Evolutionary conservation across 2,113 vertebrate species (phyloP).

Genomic region (Mugil cephalus): DNA sequence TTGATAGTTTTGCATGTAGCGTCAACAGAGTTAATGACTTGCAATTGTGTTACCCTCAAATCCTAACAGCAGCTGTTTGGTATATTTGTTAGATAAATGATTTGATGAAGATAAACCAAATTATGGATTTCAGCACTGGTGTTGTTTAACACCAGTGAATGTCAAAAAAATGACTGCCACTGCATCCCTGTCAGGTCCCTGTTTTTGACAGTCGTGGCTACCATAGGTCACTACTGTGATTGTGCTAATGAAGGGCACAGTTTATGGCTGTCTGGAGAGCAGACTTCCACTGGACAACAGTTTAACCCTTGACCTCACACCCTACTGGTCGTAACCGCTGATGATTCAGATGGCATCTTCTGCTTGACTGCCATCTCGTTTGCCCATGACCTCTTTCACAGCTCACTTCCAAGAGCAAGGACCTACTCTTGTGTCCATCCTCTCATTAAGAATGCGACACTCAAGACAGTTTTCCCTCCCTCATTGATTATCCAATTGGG

Average conservation of each 20-base stretch:
- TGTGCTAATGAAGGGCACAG: conserved; percentile 36
- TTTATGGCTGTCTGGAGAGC: conserved; percentile 48
- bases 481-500: conserved; percentile 52
- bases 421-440: conserved; percentile 19
- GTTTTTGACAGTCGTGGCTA: conserved; percentile 19
- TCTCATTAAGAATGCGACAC: conserved; percentile 24
- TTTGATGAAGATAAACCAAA: background rate
- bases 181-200: background rate
- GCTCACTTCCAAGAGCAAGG: conserved; percentile 53
- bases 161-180: background rate
- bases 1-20: background rate
- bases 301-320: conserved; percentile 64
- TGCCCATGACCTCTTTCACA: conserved; percentile 64
- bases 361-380: conserved; percentile 27
- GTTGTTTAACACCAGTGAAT: conserved; percentile 1
- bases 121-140: too few relatives aligned
- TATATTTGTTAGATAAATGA: too few relatives aligned
- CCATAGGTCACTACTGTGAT: conserved; percentile 17
- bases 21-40: too few relatives aligned
- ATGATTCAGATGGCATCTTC: conserved; percentile 54
- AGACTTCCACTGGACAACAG: conserved; percentile 47
- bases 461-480: conserved; percentile 13
- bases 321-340: conserved; percentile 47
- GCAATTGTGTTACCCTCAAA: background rate
- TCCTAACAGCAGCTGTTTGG: too few relatives aligned